Evolutionary conservation across 2,797 vertebrate genomes (phyloP).

Genomic region (Enteromius radiatus): DNA sequence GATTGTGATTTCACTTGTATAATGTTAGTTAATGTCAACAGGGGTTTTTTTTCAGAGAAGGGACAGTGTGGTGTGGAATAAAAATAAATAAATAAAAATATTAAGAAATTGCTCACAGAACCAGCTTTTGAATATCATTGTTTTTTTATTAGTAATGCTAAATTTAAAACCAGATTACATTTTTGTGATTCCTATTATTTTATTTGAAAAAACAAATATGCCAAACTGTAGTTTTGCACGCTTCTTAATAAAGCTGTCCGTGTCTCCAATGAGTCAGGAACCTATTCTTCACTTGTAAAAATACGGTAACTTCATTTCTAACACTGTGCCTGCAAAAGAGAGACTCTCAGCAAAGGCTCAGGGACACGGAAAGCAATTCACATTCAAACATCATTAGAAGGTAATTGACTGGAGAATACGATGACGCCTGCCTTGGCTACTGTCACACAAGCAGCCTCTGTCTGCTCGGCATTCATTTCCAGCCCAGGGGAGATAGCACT

Average conservation of each 20-base stretch:
- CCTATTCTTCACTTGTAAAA: conserved; percentile 33
- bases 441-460: conserved; percentile 62
- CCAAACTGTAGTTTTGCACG: not conserved
- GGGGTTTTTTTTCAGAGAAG: too few species aligned
- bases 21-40: too few species aligned
- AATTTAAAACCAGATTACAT: not conserved
- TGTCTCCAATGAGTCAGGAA: not conserved
- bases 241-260: not conserved
- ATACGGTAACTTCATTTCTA: conserved; percentile 30
- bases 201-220: not conserved
- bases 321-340: conserved; percentile 22
- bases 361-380: conserved; percentile 62
- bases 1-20: too few species aligned
- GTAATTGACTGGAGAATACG: conserved; percentile 70
- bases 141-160: not conserved
- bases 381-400: conserved; percentile 72
- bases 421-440: conserved; percentile 59
- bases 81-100: too few species aligned
- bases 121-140: not conserved
- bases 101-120: too few species aligned
- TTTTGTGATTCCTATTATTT: not conserved
- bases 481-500: conserved; percentile 41
- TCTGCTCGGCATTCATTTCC: conserved; percentile 64
- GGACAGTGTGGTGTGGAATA: too few species aligned
- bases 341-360: conserved; percentile 35